Percentiles rank a stretch among this genome's conserved stretches.
Conservation (phyloP, 2,888 invertebrate species). For the Orgyia antiqua region DNA sequence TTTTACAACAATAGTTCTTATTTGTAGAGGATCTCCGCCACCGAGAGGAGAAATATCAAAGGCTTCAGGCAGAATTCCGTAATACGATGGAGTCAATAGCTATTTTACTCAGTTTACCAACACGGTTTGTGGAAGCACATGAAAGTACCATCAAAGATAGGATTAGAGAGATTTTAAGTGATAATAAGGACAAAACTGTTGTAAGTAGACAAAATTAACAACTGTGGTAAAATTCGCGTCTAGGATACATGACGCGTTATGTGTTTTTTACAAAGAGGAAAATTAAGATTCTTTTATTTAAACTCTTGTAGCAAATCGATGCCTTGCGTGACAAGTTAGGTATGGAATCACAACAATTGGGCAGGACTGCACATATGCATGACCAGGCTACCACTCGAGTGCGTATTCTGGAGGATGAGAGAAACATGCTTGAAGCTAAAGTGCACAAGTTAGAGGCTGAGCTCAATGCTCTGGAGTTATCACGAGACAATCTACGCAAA, state of each 20-base stretch:
- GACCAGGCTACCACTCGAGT: conserved; percentile 81
- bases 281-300: too few relatives aligned
- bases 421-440: conserved; percentile 84
- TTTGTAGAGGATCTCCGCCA: conserved; percentile 81
- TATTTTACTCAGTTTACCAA: conserved; percentile 83
- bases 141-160: conserved; percentile 89
- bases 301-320: conserved; percentile 81
- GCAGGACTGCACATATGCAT: conserved; percentile 81
- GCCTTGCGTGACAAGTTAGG: conserved; percentile 86
- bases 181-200: conserved; percentile 86
- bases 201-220: too few relatives aligned
- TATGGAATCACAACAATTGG: conserved; percentile 84
- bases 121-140: conserved; percentile 86
- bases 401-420: conserved; percentile 86
- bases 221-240: too few relatives aligned
- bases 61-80: conserved; percentile 82
- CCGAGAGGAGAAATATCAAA: conserved; percentile 83
- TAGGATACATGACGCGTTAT: too few relatives aligned
- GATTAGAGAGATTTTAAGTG: conserved; percentile 85
- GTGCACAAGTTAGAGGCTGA: conserved; percentile 89
- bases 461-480: conserved; percentile 83
- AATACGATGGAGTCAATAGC: conserved; percentile 85
- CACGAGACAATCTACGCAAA: conserved; percentile 84
- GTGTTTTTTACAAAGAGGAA: too few relatives aligned
- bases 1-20: neutral